Conservation (phyloP, 2,888 invertebrate genomes). For the Capitulum mitella region DNA sequence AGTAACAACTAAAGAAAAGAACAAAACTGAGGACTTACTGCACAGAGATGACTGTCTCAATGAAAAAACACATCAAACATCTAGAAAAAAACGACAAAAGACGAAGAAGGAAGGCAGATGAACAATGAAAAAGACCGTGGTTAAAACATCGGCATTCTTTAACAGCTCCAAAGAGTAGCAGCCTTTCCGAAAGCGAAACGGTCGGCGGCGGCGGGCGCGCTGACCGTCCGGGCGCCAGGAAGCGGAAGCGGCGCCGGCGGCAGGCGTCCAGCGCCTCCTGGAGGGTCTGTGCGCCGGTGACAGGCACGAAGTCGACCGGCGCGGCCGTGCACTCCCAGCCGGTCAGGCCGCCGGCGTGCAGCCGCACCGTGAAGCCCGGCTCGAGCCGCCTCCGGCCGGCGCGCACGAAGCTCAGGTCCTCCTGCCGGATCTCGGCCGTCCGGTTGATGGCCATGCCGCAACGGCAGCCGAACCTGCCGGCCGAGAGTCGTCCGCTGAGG, state of each 20-base stretch:
- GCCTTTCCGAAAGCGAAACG: too few species aligned
- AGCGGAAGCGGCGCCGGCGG: neutral
- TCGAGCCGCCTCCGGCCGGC: neutral
- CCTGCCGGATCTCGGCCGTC: neutral
- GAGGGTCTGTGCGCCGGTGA: neutral
- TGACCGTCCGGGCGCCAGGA: neutral
- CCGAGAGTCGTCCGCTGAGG: neutral
- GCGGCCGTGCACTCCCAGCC: constrained; percentile 7
- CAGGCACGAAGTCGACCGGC: neutral
- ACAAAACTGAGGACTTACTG: too few species aligned
- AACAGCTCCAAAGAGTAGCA: too few species aligned
- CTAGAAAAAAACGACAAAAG: too few species aligned
- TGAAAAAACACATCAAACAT: too few species aligned
- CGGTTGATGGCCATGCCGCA: neutral
- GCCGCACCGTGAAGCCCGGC: neutral
- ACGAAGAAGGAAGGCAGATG: too few species aligned
- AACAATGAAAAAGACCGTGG: too few species aligned
- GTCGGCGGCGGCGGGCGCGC: too few species aligned
- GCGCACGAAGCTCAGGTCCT: neutral
- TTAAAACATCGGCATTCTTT: too few species aligned
- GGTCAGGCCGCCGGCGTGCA: neutral
- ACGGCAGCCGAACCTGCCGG: neutral
- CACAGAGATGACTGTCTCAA: too few species aligned
- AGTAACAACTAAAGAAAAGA: too few species aligned
- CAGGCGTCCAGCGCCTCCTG: neutral